These are phyloP conservation scores for Neofelis nebulosa DNA, from an alignment of 2,113 vertebrate genomes.

Conservation along the genomic window DNA sequence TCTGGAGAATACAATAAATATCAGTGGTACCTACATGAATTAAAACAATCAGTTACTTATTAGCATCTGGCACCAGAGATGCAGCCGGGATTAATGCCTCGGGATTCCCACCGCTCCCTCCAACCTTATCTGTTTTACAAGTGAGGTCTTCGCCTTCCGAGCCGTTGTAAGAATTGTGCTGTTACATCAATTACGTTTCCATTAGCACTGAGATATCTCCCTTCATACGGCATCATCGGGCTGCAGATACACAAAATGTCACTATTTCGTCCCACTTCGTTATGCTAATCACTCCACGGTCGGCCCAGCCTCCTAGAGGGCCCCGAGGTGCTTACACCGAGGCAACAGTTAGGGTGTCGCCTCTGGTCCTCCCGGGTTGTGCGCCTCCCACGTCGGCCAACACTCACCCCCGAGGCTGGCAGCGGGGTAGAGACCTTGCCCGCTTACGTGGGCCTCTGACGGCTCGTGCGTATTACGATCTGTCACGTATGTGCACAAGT, in stretches of 20 bases:
- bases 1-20: neutral
- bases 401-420: slow-evolving; percentile 39
- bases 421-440: slow-evolving; percentile 59
- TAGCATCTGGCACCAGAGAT: slow-evolving; percentile 53
- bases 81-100: slow-evolving; percentile 66
- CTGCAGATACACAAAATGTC: slow-evolving; percentile 69
- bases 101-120: slow-evolving; percentile 69
- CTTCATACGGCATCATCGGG: slow-evolving; percentile 57
- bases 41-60: neutral
- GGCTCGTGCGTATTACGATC: neutral
- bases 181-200: slow-evolving; percentile 80
- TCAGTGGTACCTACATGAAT: neutral
- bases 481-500: neutral
- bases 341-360: slow-evolving; percentile 66
- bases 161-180: slow-evolving; percentile 46
- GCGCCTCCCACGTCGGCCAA: slow-evolving; percentile 41
- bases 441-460: slow-evolving; percentile 46
- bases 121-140: slow-evolving; percentile 75
- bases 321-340: slow-evolving; percentile 68
- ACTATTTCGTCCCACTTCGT: slow-evolving; percentile 70
- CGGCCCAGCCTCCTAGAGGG: neutral
- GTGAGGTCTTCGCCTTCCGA: slow-evolving; percentile 55
- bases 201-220: slow-evolving; percentile 78
- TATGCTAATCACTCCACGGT: slow-evolving; percentile 74
- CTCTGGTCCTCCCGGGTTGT: slow-evolving; percentile 62